phyloP scores from a whole-genome alignment of 2,113 vertebrate genomes.

The Grus americana region DNA sequence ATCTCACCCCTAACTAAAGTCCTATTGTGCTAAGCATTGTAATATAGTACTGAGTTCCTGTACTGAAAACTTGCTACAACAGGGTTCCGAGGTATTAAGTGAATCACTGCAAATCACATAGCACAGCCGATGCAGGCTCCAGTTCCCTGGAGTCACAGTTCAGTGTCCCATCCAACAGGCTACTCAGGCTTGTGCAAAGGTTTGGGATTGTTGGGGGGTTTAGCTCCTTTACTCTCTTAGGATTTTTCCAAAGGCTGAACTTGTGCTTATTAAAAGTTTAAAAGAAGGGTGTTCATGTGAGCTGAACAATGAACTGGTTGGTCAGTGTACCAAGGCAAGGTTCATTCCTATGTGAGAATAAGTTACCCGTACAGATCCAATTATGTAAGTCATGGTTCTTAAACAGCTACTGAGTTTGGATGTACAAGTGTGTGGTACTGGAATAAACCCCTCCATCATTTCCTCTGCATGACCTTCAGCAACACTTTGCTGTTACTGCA shows the following conservation, averaged over 20 bases:
- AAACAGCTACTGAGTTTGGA: not conserved
- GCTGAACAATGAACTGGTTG: not conserved
- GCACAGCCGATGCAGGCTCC: not conserved
- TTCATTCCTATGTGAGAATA: not conserved
- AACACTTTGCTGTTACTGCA: not conserved
- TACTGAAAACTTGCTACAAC: not conserved
- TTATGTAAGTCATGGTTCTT: constrained; percentile 3
- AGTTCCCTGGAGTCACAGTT: not conserved
- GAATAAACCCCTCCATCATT: not conserved
- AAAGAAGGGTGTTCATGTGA: not conserved
- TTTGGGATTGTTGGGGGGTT: not conserved
- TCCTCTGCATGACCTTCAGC: constrained; percentile 1
- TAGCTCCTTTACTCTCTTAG: not conserved
- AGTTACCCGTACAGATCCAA: not conserved
- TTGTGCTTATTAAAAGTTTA: not conserved
- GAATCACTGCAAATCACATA: not conserved
- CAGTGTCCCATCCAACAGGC: not conserved
- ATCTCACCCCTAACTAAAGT: not conserved
- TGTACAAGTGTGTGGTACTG: not conserved
- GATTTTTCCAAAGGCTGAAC: not conserved
- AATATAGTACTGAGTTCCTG: not conserved
- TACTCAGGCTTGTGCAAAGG: not conserved
- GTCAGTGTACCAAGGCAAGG: not conserved
- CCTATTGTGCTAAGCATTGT: not conserved
- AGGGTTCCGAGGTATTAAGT: not conserved